Conservation (phyloP, 2,888 invertebrate species). For the Pegoplata infirma region DNA sequence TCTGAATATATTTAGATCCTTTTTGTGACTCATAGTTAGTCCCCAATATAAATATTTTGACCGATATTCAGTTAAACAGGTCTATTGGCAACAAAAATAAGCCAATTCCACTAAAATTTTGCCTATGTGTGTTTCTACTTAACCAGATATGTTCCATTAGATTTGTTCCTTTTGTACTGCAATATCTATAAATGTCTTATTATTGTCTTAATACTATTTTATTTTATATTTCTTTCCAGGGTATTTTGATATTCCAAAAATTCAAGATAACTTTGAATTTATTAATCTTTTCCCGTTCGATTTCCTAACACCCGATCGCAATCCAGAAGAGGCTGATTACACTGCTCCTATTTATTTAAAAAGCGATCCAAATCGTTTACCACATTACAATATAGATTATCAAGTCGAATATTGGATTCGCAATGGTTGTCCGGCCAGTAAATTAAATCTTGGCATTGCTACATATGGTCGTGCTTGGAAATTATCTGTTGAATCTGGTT, state of each 20-base stretch:
- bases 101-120: no score
- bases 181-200: no score
- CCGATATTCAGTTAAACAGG: no score
- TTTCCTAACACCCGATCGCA: conserved; percentile 86
- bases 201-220: no score
- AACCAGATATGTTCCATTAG: no score
- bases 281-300: conserved; percentile 89
- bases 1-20: no score
- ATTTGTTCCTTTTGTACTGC: no score
- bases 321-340: conserved; percentile 88
- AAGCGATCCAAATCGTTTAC: conserved; percentile 81
- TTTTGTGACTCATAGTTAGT: no score
- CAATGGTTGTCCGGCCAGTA: conserved; percentile 81
- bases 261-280: conserved; percentile 86
- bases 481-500: conserved; percentile 84
- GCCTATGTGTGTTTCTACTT: no score
- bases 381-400: conserved; percentile 84
- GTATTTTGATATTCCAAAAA: conserved; percentile 86
- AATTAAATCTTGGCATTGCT: conserved; percentile 85
- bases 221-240: no score
- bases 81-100: no score
- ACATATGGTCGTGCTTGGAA: conserved; percentile 88
- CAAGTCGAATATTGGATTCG: conserved; percentile 83
- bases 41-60: no score
- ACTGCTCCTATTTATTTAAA: conserved; percentile 85